phyloP scores from a whole-genome alignment of 2,797 vertebrate genomes.

The Pseudochromis fuscus region DNA sequence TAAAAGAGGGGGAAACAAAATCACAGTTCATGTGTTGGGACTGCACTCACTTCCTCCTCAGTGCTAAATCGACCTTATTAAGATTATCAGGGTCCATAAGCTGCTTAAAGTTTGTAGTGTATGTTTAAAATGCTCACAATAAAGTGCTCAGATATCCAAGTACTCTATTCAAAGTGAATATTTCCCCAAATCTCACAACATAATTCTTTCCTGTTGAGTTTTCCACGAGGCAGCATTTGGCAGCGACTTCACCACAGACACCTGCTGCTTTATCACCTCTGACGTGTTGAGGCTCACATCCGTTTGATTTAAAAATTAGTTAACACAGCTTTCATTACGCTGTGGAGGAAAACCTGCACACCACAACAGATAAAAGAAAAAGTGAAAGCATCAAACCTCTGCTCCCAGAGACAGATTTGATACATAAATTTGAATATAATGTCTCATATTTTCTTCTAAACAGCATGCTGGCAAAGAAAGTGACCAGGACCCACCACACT shows the following conservation, averaged over 20 bases:
- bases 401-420: too few relatives aligned
- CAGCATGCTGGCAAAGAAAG: too few relatives aligned
- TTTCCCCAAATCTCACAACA: neutral
- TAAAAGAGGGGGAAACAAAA: neutral
- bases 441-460: too few relatives aligned
- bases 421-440: too few relatives aligned
- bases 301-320: too few relatives aligned
- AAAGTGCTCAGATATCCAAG: neutral
- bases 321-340: too few relatives aligned
- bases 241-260: neutral
- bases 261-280: neutral
- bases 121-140: conserved; percentile 1
- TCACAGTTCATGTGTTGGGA: conserved; percentile 10
- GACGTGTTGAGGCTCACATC: neutral
- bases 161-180: too few relatives aligned
- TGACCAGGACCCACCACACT: too few relatives aligned
- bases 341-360: too few relatives aligned
- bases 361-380: too few relatives aligned
- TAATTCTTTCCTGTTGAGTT: neutral
- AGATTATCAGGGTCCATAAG: conserved; percentile 11
- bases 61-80: conserved; percentile 32
- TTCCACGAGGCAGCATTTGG: neutral
- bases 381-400: too few relatives aligned
- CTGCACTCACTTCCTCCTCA: conserved; percentile 12
- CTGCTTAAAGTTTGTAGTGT: conserved; percentile 11